Evolutionary conservation across 2,797 vertebrate genomes (phyloP).

Genomic region (Apogon talboti): DNA sequence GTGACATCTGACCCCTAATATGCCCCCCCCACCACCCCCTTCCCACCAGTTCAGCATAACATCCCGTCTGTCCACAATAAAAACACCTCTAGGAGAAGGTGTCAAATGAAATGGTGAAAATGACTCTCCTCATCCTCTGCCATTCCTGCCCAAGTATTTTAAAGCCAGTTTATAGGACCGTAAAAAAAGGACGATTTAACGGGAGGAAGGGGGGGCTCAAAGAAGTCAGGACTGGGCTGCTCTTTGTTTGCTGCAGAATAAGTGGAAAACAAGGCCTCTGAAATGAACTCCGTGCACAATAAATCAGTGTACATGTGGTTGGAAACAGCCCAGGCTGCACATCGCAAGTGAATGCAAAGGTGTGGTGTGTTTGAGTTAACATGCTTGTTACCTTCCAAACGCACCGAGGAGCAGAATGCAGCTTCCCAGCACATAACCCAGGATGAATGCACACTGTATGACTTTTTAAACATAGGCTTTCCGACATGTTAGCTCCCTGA

Average conservation of each 20-base stretch:
- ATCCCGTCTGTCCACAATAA: slow-evolving; percentile 32
- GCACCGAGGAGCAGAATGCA: neutral
- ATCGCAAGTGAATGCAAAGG: neutral
- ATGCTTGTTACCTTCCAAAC: neutral
- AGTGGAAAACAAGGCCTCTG: slow-evolving; percentile 57
- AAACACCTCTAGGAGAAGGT: slow-evolving; percentile 43
- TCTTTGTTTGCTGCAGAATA: slow-evolving; percentile 68
- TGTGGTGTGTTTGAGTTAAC: neutral
- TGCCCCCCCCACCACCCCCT: neutral
- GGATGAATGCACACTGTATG: neutral
- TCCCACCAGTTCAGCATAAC: slow-evolving; percentile 40
- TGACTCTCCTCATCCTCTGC: slow-evolving; percentile 57
- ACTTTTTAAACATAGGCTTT: slow-evolving; percentile 15
- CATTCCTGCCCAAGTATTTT: slow-evolving; percentile 63
- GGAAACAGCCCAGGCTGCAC: slow-evolving; percentile 16
- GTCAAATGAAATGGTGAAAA: slow-evolving; percentile 66
- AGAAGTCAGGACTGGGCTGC: slow-evolving; percentile 42
- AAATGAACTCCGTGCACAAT: slow-evolving; percentile 45
- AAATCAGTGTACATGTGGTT: slow-evolving; percentile 42
- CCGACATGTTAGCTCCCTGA: slow-evolving; percentile 57
- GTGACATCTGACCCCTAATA: slow-evolving; percentile 55
- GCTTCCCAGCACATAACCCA: slow-evolving; percentile 4
- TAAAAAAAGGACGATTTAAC: slow-evolving; percentile 78
- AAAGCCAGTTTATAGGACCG: slow-evolving; percentile 77
- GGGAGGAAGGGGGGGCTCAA: slow-evolving; percentile 55